Evolutionary conservation across 1,140 invertebrate genomes (phyloP).

Genomic region (Ceratina australensis): DNA sequence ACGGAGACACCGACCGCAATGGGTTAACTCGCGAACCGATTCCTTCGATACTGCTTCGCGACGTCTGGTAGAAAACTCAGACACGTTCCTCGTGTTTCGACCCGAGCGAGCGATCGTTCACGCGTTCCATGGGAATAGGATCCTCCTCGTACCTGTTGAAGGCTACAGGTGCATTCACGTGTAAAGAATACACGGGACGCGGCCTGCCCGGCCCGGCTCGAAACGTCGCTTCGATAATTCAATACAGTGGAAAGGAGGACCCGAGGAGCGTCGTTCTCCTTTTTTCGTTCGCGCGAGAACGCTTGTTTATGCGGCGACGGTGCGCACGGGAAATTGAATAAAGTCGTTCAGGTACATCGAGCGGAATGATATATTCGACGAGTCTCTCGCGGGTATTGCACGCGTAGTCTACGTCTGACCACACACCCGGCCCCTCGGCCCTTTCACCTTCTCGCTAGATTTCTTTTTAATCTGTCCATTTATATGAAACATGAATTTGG

Average conservation of each 20-base stretch:
- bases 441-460: neutral
- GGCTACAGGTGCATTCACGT: conserved; percentile 37
- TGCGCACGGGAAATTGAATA: conserved; percentile 67
- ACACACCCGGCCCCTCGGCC: conserved; percentile 32
- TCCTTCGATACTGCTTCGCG: no score
- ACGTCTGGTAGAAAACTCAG: neutral
- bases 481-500: no score
- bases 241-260: conserved; percentile 34
- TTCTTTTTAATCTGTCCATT: no score
- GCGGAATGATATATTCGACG: conserved; percentile 75
- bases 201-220: no score
- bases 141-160: conserved; percentile 58
- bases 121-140: conserved; percentile 23
- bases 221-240: conserved; percentile 43
- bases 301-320: conserved; percentile 48
- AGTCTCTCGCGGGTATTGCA: conserved; percentile 69
- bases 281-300: conserved; percentile 7
- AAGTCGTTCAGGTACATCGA: conserved; percentile 69
- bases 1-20: no score
- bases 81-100: neutral
- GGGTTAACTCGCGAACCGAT: no score
- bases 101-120: conserved; percentile 55
- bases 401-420: conserved; percentile 65
- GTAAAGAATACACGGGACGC: conserved; percentile 6
- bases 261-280: neutral